phyloP scores from a whole-genome alignment of 2,888 invertebrate species.

The Chrysolina haemoptera region DNA sequence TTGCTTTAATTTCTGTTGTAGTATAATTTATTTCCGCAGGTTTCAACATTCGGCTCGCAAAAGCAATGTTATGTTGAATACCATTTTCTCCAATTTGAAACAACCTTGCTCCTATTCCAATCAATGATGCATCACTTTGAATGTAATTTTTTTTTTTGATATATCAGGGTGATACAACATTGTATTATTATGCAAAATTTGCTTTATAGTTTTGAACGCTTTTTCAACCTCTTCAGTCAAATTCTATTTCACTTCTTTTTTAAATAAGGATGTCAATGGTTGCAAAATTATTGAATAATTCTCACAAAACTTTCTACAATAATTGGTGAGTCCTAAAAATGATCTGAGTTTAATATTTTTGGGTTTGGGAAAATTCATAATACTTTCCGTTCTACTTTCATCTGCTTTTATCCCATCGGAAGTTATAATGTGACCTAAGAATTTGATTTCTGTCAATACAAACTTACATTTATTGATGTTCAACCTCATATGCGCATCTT shows the following conservation, averaged over 20 bases:
- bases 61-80: neutral
- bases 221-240: neutral
- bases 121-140: neutral
- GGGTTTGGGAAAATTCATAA: conserved; percentile 33
- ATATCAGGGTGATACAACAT: neutral
- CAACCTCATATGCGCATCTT: conserved; percentile 17
- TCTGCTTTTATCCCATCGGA: conserved; percentile 24
- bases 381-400: conserved; percentile 24
- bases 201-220: neutral
- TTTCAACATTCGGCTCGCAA: neutral
- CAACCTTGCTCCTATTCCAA: conserved; percentile 11
- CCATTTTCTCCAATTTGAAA: neutral
- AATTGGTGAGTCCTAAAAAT: conserved; percentile 38
- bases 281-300: no score
- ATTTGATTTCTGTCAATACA: conserved; percentile 2
- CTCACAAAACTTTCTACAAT: conserved; percentile 32
- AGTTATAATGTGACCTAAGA: conserved; percentile 32
- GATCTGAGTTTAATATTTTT: conserved; percentile 32
- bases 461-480: conserved; percentile 30
- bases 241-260: neutral
- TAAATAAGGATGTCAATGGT: no score
- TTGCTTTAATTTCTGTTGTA: neutral
- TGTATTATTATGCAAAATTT: neutral
- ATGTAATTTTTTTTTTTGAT: neutral
- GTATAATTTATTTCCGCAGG: neutral